Base-by-base conservation (phyloP, 92 coral and sea anemone species). In the Nematostella vectensis region DNA sequence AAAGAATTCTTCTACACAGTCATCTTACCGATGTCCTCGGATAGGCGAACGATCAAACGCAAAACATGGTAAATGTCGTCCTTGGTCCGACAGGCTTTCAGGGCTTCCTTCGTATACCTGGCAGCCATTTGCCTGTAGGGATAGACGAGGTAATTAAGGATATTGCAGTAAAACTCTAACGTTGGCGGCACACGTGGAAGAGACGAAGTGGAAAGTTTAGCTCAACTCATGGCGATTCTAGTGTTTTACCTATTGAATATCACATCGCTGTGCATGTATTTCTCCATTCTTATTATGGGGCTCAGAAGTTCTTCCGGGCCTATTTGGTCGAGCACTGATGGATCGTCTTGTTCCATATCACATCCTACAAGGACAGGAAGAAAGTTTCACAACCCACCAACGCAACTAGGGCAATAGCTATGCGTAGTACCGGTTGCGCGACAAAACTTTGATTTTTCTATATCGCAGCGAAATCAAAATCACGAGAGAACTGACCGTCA, bases 231-330 rank as follows among this genome's bases (percentile, higher is more conserved):
- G n/a, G n/a, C n/a, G n/a, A n/a, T n/a, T n/a, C n/a, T n/a, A n/a
- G n/a, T n/a, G n/a, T 33, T 72, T 72, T 63, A 93, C 99, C 99
- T 79, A 72, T 93, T 93, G 44, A 86, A 88, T 8, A 93, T 88
- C 30, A 86, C 89, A 70, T 93, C 99, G 63, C 99, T 93, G 55
- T 81, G 72, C 96, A 93, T 82, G 65, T 81, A 93, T 27, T 94
- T 75, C 50, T 93, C 99, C 96, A 93, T 93, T 53, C 87, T 76
- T 11, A 79, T 65, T 40, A 83, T 75, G 13, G 99, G 93, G 55
- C 85, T 81, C 3, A 93, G 80, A 25, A 80, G 69, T 55, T 93
- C 99, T 51, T 93, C 99, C 17, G 81, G 81, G 23, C 83, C 62
- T 47, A 74, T 83, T 67, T 93, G 80, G 67, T 88, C 80, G 45